phyloP scores from a whole-genome alignment of 2,888 invertebrate species.

The Mythimna loreyi region DNA sequence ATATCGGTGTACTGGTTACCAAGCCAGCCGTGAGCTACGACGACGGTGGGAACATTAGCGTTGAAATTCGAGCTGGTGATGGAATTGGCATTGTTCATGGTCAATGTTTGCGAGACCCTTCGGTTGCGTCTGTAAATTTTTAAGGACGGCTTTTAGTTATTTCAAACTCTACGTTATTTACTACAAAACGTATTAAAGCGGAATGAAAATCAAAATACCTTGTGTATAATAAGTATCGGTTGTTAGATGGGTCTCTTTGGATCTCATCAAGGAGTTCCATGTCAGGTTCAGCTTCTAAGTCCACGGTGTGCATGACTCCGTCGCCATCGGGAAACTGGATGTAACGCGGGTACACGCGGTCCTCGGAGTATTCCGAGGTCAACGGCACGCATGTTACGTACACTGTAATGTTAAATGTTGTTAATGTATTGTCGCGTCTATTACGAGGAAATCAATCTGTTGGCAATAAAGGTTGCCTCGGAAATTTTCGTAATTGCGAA shows the following conservation, averaged over 20 bases:
- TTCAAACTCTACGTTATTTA: neutral
- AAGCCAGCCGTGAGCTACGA: slow-evolving; percentile 80
- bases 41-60: slow-evolving; percentile 67
- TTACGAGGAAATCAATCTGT: no score
- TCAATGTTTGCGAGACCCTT: slow-evolving; percentile 64
- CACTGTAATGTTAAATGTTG: slow-evolving; percentile 50
- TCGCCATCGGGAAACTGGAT: slow-evolving; percentile 74
- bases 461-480: no score
- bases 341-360: slow-evolving; percentile 67
- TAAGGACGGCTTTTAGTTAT: no score
- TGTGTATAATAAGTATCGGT: slow-evolving; percentile 70
- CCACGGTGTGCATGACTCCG: slow-evolving; percentile 70
- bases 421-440: no score
- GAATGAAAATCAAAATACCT: slow-evolving; percentile 61
- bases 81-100: slow-evolving; percentile 69
- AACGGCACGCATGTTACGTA: slow-evolving; percentile 70
- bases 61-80: slow-evolving; percentile 76
- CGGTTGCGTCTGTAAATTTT: slow-evolving; percentile 69
- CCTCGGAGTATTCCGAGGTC: slow-evolving; percentile 42
- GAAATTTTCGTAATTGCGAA: no score
- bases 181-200: neutral
- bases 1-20: slow-evolving; percentile 69
- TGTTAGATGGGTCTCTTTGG: slow-evolving; percentile 71
- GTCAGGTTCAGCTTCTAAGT: slow-evolving; percentile 72
- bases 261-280: slow-evolving; percentile 67